Base-by-base conservation (phyloP, 2,113 vertebrate species). In the Calyptommatus sinebrachiatus region DNA sequence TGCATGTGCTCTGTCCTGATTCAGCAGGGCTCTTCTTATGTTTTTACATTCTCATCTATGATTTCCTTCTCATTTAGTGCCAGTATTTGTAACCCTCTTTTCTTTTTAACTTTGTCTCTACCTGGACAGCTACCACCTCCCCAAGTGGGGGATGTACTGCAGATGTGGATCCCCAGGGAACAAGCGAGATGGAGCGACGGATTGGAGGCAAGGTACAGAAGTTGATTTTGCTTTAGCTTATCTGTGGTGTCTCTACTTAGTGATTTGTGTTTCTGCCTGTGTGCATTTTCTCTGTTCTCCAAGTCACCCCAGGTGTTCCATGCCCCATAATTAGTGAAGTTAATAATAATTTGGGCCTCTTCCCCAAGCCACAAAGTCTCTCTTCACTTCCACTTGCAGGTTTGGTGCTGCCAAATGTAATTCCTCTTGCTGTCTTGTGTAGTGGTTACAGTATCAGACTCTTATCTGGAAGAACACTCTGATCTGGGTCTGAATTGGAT, bases 61-160 rank as follows among this genome's bases (percentile, higher is more conserved):
- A 10, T 57, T 16, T n/a, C 45, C 28, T 50, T 28, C 62, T 24
- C 16, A 18, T 45, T 20, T n/a, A 11, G 1, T 16, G 7, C 14
- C 26, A 1, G 4, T 3, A 20, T 60, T 31, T 11, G 8, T 65
- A 35, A 48, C 16, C n/a, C 14, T 21, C 18, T 48, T 9, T 28
- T 50, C 12, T 7, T 48, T 8, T 41, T 41, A 41, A 41, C 2
- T 41, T 41, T 41, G 35, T 41, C 35, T 78, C 41, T 70, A n/a
- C 66, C 65, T 53, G 29, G 8, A n/a, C 53, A 76, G 83, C 14
- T 1, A 12, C 1, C 65, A 2, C 6, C 10, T 22, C 31, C n/a
- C 35, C 7, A 21, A 35, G 70, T 7, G 65, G 31, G 41, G 71
- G 45, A 83, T 83, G 81, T 21, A 35, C 62, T 83, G 81, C 60